phyloP scores from a whole-genome alignment of 2,888 invertebrate genomes.

The Phragmatobia fuliginosa region DNA sequence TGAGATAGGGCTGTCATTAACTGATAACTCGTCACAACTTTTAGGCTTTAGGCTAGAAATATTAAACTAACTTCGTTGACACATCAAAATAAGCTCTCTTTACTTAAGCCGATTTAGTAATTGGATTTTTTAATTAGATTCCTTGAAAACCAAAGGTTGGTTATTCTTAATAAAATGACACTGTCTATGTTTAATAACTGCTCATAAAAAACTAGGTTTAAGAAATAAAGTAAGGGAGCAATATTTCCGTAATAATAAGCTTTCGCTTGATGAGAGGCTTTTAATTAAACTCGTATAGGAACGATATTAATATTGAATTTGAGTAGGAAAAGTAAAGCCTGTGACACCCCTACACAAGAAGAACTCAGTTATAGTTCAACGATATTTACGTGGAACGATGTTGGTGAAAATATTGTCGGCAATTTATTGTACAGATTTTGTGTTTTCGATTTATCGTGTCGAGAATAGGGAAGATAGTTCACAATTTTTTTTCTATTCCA shows the following conservation, averaged over 20 bases:
- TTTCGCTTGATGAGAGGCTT: background rate
- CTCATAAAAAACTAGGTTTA: background rate
- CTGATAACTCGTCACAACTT: background rate
- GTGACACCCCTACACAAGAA: slow-evolving; percentile 40
- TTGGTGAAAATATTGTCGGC: slow-evolving; percentile 57
- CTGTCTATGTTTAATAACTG: too few relatives aligned
- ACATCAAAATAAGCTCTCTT: too few relatives aligned
- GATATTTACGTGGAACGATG: slow-evolving; percentile 53
- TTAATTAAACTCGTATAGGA: slow-evolving; percentile 4
- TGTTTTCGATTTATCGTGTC: slow-evolving; percentile 49
- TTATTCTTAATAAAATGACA: background rate
- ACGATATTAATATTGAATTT: background rate
- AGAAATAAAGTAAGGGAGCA: background rate
- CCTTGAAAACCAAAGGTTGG: background rate
- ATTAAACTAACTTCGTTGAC: background rate
- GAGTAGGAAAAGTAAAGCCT: slow-evolving; percentile 2
- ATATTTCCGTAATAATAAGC: background rate
- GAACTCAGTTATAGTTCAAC: slow-evolving; percentile 53
- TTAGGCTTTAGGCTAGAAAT: too few relatives aligned
- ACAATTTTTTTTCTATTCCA: background rate
- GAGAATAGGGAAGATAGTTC: slow-evolving; percentile 25
- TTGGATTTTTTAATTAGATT: background rate
- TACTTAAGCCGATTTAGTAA: background rate
- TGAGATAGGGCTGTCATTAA: slow-evolving; percentile 38
- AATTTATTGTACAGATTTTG: slow-evolving; percentile 53